phyloP scores from a whole-genome alignment of 92 coral and sea anemone genomes.

The Porites cylindrica region DNA sequence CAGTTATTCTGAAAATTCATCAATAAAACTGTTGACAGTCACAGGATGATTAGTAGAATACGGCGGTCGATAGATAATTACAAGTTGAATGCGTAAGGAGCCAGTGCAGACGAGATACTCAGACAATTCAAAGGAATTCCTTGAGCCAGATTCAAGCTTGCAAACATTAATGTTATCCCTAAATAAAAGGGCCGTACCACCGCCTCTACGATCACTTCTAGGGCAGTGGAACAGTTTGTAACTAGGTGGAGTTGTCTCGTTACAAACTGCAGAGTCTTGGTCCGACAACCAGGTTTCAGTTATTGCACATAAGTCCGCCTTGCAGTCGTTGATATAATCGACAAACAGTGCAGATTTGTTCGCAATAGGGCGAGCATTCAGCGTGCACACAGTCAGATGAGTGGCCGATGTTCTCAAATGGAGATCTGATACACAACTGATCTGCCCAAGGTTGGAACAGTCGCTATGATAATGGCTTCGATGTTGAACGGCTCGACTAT shows the following conservation, averaged over 20 bases:
- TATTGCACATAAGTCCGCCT: constrained; percentile 26
- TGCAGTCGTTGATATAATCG: constrained; percentile 24
- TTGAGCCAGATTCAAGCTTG: not conserved
- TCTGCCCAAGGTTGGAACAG: not conserved
- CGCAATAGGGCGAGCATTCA: constrained; percentile 30
- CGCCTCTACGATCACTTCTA: constrained; percentile 34
- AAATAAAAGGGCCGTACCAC: constrained; percentile 26
- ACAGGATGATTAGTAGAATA: too few species aligned
- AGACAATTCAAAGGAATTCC: constrained; percentile 13
- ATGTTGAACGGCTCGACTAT: constrained; percentile 31
- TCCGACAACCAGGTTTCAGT: constrained; percentile 49
- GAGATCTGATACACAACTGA: constrained; percentile 13
- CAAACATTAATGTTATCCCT: not conserved
- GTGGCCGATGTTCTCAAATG: not conserved
- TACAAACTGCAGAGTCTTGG: constrained; percentile 35
- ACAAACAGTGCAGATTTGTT: constrained; percentile 33
- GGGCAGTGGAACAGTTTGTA: constrained; percentile 27
- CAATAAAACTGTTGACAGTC: too few species aligned
- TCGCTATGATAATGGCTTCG: constrained; percentile 9
- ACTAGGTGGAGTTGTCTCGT: constrained; percentile 25
- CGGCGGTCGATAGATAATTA: too few species aligned
- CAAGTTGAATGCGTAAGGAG: too few species aligned
- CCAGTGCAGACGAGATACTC: constrained; percentile 9
- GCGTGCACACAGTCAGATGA: not conserved
- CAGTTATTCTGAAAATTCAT: too few species aligned